These are phyloP conservation scores for Ptyas mucosa DNA, from an alignment of 2,113 vertebrate genomes.

Conservation along the genomic window DNA sequence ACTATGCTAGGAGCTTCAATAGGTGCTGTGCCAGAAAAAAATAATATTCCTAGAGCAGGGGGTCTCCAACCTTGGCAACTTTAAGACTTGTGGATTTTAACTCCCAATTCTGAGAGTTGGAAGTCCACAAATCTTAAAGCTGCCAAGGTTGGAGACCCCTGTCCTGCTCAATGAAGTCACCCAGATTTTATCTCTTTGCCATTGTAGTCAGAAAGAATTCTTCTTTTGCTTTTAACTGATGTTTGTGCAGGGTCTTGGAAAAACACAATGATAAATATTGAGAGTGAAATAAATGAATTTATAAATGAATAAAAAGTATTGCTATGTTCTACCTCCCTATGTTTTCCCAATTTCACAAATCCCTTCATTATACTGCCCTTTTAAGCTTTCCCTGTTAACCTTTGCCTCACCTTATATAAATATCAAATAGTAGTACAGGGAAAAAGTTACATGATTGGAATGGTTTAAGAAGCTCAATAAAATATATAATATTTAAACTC, in stretches of 20 bases:
- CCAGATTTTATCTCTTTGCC: background rate
- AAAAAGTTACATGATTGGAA: background rate
- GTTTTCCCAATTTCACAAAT: background rate
- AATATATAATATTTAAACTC: background rate
- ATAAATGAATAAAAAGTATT: background rate
- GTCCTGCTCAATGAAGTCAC: background rate
- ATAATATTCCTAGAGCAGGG: background rate
- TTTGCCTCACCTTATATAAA: constrained; percentile 34
- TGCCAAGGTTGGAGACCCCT: too few species aligned
- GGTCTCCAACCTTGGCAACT: too few species aligned
- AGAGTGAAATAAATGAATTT: background rate
- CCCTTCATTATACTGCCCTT: background rate
- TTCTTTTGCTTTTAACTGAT: background rate
- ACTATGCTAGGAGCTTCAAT: background rate
- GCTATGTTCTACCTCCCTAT: background rate
- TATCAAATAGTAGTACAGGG: constrained; percentile 2
- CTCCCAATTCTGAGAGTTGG: too few species aligned
- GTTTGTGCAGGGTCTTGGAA: background rate
- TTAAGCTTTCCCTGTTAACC: constrained; percentile 1
- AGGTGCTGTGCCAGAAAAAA: background rate
- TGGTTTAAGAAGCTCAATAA: background rate
- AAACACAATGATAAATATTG: background rate
- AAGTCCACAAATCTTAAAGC: too few species aligned
- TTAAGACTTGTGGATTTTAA: too few species aligned
- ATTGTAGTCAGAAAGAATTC: background rate